Evolutionary conservation across 2,113 vertebrate genomes (phyloP), one percentile per base, ranked within the genome.

Genomic region (Cheilinus undulatus): DNA sequence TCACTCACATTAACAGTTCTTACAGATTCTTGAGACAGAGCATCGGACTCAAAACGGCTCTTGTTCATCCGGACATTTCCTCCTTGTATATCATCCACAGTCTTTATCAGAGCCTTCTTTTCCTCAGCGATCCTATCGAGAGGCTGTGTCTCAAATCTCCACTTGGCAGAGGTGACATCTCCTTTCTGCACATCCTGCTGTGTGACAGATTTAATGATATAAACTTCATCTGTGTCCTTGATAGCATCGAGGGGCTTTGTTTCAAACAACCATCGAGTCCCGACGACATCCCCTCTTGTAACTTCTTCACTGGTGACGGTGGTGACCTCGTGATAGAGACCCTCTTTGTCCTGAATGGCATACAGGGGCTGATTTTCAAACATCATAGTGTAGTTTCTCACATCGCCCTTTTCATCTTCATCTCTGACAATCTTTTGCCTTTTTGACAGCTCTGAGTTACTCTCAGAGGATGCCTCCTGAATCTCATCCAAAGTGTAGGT

Each of bases 341-440:
- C 96, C 83, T 96, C 95, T 87, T 91, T 92, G 89, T 98, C 96
- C 83, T 93, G 94, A 82, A 98, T 96, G 30, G 97, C 96, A 71
- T 97, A 97, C 22, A 97, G 94, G 10, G 96, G 95, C 77, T 96
- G 94, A 30, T 94, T 96, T 94, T 98, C 97, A 92, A 97, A 97
- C 84, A 97, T 92, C 93, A 95, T 95, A 48, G 93, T 95, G 69
- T 95, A 97, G 69, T 94, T 96, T 89, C 93, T 95, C 22, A 97
- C 95, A 19, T 97, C 88, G 2, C 96, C 95, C 52, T 92, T 96
- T 64, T 95, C 93, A 57, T 93, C 91, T 66, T 96, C 92, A 26
- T 95, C 92, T 6, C 92, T 42, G 43, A 83, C 54, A 15, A 92
- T 90, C 62, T 86, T 94, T 87, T 89, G 84, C 15, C 79, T 83